These are phyloP conservation scores for Eidolon dupreanum DNA, from an alignment of 2,797 vertebrate genomes.

Conservation along the genomic window DNA sequence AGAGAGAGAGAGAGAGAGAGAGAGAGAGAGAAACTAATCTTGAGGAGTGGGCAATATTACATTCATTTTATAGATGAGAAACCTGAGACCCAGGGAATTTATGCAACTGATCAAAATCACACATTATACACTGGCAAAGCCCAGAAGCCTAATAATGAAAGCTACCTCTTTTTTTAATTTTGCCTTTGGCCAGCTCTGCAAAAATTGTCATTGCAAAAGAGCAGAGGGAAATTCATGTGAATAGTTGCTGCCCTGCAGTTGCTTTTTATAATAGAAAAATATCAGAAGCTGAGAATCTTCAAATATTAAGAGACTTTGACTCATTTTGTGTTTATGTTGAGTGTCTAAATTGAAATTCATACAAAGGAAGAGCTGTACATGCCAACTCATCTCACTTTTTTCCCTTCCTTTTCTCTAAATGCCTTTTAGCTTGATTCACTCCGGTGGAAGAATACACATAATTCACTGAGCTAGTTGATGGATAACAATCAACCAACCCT, in stretches of 20 bases:
- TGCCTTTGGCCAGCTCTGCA: background rate
- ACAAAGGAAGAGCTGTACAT: background rate
- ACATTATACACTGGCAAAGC: background rate
- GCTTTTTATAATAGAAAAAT: slow-evolving; percentile 11
- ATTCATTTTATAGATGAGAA: background rate
- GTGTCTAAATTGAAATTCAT: background rate
- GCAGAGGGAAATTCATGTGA: background rate
- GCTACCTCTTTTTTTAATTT: background rate
- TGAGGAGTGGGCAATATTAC: background rate
- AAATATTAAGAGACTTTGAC: background rate
- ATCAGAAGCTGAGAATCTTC: background rate
- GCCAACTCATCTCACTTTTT: background rate
- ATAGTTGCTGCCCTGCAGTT: background rate
- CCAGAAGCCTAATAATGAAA: background rate
- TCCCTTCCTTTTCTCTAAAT: background rate
- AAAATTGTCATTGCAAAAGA: background rate
- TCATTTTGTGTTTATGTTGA: background rate
- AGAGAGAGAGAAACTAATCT: background rate
- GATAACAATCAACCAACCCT: slow-evolving; percentile 30
- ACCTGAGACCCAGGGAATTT: background rate
- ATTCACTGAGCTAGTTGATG: slow-evolving; percentile 36
- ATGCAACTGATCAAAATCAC: background rate
- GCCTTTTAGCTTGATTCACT: slow-evolving; percentile 15
- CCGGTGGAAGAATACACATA: slow-evolving; percentile 44
- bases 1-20: background rate